Evolutionary conservation across 1,140 invertebrate species (phyloP), one percentile per base, ranked within the genome.

Genomic region (Meloidogyne exigua): DNA sequence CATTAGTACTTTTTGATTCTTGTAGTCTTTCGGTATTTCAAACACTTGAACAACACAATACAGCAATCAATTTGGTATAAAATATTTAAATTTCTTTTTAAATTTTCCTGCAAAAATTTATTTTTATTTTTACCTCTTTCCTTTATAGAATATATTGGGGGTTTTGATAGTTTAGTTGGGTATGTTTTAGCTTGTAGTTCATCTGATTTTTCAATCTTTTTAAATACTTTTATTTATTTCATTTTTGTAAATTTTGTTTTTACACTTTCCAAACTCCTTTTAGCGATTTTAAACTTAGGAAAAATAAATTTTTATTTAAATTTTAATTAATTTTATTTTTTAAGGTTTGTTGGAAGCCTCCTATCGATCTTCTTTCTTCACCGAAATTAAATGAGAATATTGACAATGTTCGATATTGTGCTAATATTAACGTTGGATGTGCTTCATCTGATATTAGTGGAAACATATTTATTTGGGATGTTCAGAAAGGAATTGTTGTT

Each of bases 61-160:
- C 80, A 44, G 66, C 78, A 12, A 80, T 83, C 15, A 83, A 83
- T 64, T n/a, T 83, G 39, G 81, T 83, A 68, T 25, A 44, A 28
- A n/a, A 15, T 18, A 12, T 70, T 62, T 15, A 21, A 12, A 26
- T 36, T 9, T 36, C 11, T 79, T 18, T 28, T 21, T 32, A 13
- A 10, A 32, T 3, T 32, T 32, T 32, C 28, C 28, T 32, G 28
- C 28, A 2, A 32, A 32, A 32, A n/a, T n/a, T n/a, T n/a, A 32
- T 32, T 32, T 32, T 32, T 32, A 32, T 3, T 32, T 32, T 32
- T 32, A 3, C 2, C 7, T 32, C 28, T 32, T 32, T n/a, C n/a
- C n/a, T n/a, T n/a, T n/a, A n/a, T n/a, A n/a, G n/a, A n/a, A n/a
- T n/a, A n/a, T n/a, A 7, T 32, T 32, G 28, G 7, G 28, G 28